phyloP scores from a whole-genome alignment of 1,140 invertebrate genomes.

The Lanistes nyassanus region DNA sequence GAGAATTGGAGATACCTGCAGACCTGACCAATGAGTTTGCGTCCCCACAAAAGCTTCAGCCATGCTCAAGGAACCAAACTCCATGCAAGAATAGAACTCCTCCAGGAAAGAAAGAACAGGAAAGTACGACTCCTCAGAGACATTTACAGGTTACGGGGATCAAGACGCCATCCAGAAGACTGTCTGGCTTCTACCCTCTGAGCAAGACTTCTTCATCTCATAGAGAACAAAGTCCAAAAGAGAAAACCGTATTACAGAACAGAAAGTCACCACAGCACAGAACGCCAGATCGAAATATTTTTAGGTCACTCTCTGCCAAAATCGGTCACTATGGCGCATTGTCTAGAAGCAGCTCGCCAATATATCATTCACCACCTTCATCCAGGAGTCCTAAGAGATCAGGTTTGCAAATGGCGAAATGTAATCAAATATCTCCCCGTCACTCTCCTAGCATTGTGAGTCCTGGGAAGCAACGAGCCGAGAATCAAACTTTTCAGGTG shows the following conservation, averaged over 20 bases:
- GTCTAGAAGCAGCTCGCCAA: not conserved
- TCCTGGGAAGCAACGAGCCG: no score
- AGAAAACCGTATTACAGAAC: not conserved
- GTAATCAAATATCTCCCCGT: no score
- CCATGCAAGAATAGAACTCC: not conserved
- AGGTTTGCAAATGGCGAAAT: no score
- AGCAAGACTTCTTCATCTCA: not conserved
- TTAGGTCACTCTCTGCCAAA: not conserved
- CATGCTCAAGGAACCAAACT: not conserved
- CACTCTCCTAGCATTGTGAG: no score
- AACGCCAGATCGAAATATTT: not conserved
- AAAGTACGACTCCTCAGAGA: no score
- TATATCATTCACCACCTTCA: no score
- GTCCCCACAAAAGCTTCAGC: not conserved
- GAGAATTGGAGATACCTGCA: constrained; percentile 7
- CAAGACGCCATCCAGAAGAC: no score
- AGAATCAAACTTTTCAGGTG: no score
- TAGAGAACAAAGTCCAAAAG: not conserved
- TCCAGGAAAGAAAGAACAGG: not conserved
- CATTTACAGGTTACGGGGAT: no score
- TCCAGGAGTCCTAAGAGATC: no score
- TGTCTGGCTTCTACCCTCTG: not conserved
- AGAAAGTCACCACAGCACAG: not conserved
- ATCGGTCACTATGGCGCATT: not conserved
- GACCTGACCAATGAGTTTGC: constrained; percentile 4